Base-by-base conservation (phyloP, 2,113 vertebrate genomes). In the Bujurquina vittata region DNA sequence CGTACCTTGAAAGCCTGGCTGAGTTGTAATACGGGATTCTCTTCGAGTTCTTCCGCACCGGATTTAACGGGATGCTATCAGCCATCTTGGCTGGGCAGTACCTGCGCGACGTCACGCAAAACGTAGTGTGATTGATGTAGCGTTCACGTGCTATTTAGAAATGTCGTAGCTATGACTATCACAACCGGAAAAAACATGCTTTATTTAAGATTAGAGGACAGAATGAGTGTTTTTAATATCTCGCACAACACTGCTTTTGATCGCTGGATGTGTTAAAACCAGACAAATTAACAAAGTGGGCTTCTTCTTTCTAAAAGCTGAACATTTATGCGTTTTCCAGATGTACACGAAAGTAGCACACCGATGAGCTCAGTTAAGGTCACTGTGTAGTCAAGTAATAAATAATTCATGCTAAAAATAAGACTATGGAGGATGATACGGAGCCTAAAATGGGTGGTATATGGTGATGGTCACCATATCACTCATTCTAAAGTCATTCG, bases 31-130 rank as follows among this genome's bases (percentile, higher is more conserved):
- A 91, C 23, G 83, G 81, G 11, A 78, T 78, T 87, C 91, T 94
- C 87, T 73, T 94, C 61, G 93, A 91, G 88, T 61, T 94, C 75
- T 94, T 96, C 89, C 92, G 91, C 77, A 96, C 80, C 40, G 93
- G 93, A 91, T 95, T 93, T 81, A 96, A 83, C 63, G 90, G 95
- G 85, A 96, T 95, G 89, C 91, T 91, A 91, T 96, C 95, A 91
- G 94, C 94, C 96, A 96, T 96, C 90, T 95, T 95, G 93, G 91
- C 93, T 92, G 88, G 84, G 55, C 69, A 87, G 83, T 55, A 33
- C 73, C 79, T 86, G 29, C 4, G 37, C 18, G 92, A 94, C 94
- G 94, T 95, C 95, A 96, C 72, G 1, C 29, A 46, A 58, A 54
- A 23, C 49, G 73, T 17, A 40, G 1, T 2, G 2, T 54, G 62